Evolutionary conservation across 2,888 invertebrate species (phyloP), one percentile per base, ranked within the genome.

Genomic region (Xestoiulus laeticollis): DNA sequence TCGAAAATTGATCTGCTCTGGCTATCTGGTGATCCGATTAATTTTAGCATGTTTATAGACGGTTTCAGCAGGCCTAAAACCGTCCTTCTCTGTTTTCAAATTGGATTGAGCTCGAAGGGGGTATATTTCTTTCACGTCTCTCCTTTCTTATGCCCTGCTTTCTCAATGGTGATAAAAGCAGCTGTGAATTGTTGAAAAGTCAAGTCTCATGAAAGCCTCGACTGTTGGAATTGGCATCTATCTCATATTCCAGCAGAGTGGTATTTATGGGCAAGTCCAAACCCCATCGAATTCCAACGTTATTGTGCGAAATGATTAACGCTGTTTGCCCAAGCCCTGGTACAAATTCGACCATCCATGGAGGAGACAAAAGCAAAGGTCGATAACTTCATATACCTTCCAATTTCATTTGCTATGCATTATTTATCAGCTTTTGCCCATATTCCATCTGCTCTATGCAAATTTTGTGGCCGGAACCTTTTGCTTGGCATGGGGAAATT

Each of bases 21-120:
- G 68, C 68, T 68, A 68, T 68, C 68, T 68, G 68, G 68, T 68
- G 68, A 68, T 68, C 68, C 68, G 68, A 68, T 68, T 68, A 68
- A 68, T 68, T 68, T 68, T 68, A 68, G 68, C 68, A 68, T 68
- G 68, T 68, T 68, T 68, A 68, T 68, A 68, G 68, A 68, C 68
- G 68, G 68, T 26, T 68, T 26, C 26, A 26, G 6, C 68, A 68
- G 26, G 68, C 68, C 68, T 10, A n/a, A 68, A 26, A 68, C 22
- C 68, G 68, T 26, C 68, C 68, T 26, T 68, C 68, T 68, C 68
- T 68, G 68, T 68, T 68, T 68, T 68, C 68, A 68, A 68, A 68
- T 68, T 68, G 68, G 68, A 68, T 68, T 68, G 68, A 68, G 68
- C 26, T 22, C 22, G 68, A 68, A 68, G 68, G 68, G 48, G 68